These are phyloP conservation scores for Teleogryllus occipitalis DNA, from an alignment of 1,140 invertebrate species.

Conservation along the genomic window DNA sequence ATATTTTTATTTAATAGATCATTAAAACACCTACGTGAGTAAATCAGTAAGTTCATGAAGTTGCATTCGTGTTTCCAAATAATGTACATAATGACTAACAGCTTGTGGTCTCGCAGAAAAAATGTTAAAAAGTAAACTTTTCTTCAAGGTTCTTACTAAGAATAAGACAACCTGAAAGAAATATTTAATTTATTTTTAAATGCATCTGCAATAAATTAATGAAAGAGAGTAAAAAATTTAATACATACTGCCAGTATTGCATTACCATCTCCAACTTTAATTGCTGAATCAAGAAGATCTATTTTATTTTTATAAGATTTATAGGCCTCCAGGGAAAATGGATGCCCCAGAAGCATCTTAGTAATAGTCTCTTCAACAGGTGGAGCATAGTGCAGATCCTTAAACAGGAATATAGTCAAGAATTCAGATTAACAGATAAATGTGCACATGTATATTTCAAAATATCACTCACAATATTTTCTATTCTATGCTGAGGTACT, in stretches of 20 bases:
- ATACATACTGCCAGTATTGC: slow-evolving; percentile 40
- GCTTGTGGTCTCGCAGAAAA: slow-evolving; percentile 39
- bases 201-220: too few species aligned
- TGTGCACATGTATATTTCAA: too few species aligned
- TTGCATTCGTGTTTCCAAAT: slow-evolving; percentile 41
- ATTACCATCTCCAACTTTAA: slow-evolving; percentile 44
- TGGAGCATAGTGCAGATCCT: slow-evolving; percentile 29
- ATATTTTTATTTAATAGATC: background rate
- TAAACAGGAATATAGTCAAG: slow-evolving; percentile 9
- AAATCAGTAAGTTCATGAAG: slow-evolving; percentile 43
- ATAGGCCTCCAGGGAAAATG: slow-evolving; percentile 43
- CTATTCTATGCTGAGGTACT: too few species aligned
- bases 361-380: slow-evolving; percentile 36
- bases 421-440: too few species aligned
- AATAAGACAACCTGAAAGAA: slow-evolving; percentile 41
- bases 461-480: too few species aligned
- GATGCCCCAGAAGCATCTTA: slow-evolving; percentile 39
- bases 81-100: slow-evolving; percentile 41
- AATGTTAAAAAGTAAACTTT: slow-evolving; percentile 39
- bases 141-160: slow-evolving; percentile 43
- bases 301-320: slow-evolving; percentile 44
- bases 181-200: too few species aligned
- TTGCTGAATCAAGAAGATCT: slow-evolving; percentile 40
- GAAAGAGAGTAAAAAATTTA: background rate
- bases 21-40: slow-evolving; percentile 37